Conservation (phyloP, 2,888 invertebrate species). For the Asteroscopus sphinx region DNA sequence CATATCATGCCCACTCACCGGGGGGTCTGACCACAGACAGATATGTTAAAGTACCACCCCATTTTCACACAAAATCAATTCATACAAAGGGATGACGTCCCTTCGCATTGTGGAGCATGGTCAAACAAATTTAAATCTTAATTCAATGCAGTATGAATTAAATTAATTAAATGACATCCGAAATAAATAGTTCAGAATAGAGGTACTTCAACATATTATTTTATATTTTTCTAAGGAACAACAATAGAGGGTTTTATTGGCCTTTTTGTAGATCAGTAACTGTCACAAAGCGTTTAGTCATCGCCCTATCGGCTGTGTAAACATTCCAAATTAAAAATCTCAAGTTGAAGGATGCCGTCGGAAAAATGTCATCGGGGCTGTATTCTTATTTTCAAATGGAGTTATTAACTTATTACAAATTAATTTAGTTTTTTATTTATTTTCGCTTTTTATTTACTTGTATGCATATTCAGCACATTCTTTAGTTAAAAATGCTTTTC, state of each 20-base stretch:
- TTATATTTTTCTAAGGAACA: conserved; percentile 75
- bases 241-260: conserved; percentile 84
- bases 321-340: conserved; percentile 70
- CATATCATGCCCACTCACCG: conserved; percentile 55
- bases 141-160: conserved; percentile 36
- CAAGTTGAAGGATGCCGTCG: conserved; percentile 38
- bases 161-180: conserved; percentile 22
- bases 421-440: background rate
- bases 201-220: conserved; percentile 72
- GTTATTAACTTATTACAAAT: background rate
- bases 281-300: conserved; percentile 82
- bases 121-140: conserved; percentile 54
- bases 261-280: conserved; percentile 84
- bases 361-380: conserved; percentile 11
- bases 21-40: conserved; percentile 72
- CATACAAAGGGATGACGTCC: conserved; percentile 63
- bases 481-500: too few species aligned
- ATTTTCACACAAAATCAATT: conserved; percentile 68
- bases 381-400: background rate
- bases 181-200: conserved; percentile 44
- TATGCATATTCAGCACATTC: too few species aligned
- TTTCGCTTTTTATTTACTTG: too few species aligned
- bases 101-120: conserved; percentile 10
- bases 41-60: conserved; percentile 68
- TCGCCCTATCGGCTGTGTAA: conserved; percentile 81